Evolutionary conservation across 2,113 vertebrate genomes (phyloP), one percentile per base, ranked within the genome.

Genomic region (Tragelaphus scriptus): DNA sequence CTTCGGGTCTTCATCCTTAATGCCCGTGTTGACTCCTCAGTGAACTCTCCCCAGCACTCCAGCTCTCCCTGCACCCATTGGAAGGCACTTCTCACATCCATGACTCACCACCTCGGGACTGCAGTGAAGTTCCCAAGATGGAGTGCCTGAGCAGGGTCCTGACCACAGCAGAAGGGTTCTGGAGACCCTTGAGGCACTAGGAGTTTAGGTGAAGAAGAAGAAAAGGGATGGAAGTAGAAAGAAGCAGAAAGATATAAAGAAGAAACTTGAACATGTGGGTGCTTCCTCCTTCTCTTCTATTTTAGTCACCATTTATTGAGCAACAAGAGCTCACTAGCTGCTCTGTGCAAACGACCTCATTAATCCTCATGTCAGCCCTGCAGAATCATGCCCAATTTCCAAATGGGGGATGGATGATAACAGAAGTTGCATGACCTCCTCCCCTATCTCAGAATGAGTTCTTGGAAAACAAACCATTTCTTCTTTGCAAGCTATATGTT

Each of bases 121-220:
- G 16, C 44, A 14, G 15, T 0, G 16, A 44, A 65, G 12, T 16
- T 5, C 25, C 47, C 0, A 32, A 49, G 15, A 6, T 8, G 3
- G 55, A 47, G 17, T 3, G 21, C 14, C 11, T 1, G 21, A 4
- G 28, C 7, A 23, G 30, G 14, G 51, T 65, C 32, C 36, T 90
- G 65, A 25, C 26, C 10, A 23, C 6, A 40, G 51, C 49, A 7
- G n/a, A 23, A 28, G 26, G 32, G 5, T 6, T 26, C 36, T 55
- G 17, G 15, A 21, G 25, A 53, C 84, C 51, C 36, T 32, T 0
- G 13, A 28, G 32, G 21, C 51, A 4, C 63, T 49, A 40, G 65
- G 58, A 44, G 23, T 19, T 68, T 55, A 14, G 44, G 61, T 59
- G 44, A 32, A 58, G 17, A 61, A 79, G 79, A 61, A 79, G 79